phyloP scores from a whole-genome alignment of 2,113 vertebrate species.

The Rhinopomastus cyanomelas region DNA sequence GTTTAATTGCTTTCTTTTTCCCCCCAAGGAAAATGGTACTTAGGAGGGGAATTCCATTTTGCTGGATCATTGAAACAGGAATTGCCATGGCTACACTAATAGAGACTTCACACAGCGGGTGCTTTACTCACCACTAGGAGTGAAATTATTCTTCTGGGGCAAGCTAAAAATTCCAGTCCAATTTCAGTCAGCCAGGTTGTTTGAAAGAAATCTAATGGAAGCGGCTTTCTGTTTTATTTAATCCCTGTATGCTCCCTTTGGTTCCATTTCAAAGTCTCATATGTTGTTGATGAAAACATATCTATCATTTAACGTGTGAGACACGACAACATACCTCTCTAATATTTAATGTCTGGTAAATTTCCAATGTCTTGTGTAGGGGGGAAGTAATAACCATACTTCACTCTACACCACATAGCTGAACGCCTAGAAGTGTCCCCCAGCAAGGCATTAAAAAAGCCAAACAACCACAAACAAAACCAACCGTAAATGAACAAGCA shows the following conservation, averaged over 20 bases:
- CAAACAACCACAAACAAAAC: too few species aligned
- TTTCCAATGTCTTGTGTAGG: neutral
- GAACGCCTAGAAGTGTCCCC: neutral
- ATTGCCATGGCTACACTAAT: constrained; percentile 36
- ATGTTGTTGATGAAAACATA: neutral
- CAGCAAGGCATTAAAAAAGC: neutral
- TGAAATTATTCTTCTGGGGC: constrained; percentile 18
- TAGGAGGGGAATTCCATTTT: constrained; percentile 15
- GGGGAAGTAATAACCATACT: neutral
- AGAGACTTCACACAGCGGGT: neutral
- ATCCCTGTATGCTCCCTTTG: neutral
- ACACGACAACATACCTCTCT: neutral
- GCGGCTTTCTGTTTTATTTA: neutral
- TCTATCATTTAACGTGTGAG: neutral
- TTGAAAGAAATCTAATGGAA: neutral
- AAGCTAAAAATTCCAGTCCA: neutral
- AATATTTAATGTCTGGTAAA: neutral
- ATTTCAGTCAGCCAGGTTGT: neutral
- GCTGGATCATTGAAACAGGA: constrained; percentile 16
- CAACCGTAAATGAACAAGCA: neutral
- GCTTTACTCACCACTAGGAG: neutral
- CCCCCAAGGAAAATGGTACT: neutral
- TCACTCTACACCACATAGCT: neutral
- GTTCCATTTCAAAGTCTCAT: neutral
- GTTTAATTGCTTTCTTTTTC: constrained; percentile 10